These are phyloP conservation scores for Aphelenchoides besseyi DNA, from an alignment of 1,140 invertebrate genomes.

Conservation along the genomic window DNA sequence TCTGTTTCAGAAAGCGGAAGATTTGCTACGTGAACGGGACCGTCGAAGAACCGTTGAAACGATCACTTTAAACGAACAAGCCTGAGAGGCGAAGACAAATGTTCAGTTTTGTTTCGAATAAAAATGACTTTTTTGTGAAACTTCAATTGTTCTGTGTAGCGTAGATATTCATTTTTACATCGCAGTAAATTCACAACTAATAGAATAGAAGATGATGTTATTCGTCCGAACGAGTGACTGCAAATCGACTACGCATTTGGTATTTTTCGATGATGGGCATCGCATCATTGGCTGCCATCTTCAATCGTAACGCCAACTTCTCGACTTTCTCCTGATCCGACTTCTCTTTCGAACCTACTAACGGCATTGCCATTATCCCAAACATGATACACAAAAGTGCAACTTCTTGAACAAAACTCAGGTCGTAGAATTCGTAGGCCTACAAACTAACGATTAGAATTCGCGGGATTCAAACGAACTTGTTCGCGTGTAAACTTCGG, in stretches of 20 bases:
- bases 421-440: slow-evolving; percentile 5
- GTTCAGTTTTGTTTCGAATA: too few species aligned
- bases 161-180: too few species aligned
- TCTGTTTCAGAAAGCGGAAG: too few species aligned
- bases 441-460: not conserved
- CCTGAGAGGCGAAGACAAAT: too few species aligned
- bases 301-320: not conserved
- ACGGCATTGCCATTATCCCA: not conserved
- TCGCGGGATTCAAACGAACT: not conserved
- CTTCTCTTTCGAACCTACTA: not conserved
- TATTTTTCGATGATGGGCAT: not conserved
- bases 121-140: too few species aligned
- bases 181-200: too few species aligned
- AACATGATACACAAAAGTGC: not conserved
- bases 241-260: not conserved
- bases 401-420: not conserved
- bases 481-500: slow-evolving; percentile 7
- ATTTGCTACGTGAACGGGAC: too few species aligned
- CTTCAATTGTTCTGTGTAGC: too few species aligned
- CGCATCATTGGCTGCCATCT: not conserved
- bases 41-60: too few species aligned
- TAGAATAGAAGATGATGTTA: too few species aligned
- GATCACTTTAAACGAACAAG: too few species aligned
- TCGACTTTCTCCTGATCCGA: not conserved
- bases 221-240: too few species aligned